These are phyloP conservation scores for Coendou prehensilis DNA, from an alignment of 2,797 vertebrate species.

Conservation along the genomic window DNA sequence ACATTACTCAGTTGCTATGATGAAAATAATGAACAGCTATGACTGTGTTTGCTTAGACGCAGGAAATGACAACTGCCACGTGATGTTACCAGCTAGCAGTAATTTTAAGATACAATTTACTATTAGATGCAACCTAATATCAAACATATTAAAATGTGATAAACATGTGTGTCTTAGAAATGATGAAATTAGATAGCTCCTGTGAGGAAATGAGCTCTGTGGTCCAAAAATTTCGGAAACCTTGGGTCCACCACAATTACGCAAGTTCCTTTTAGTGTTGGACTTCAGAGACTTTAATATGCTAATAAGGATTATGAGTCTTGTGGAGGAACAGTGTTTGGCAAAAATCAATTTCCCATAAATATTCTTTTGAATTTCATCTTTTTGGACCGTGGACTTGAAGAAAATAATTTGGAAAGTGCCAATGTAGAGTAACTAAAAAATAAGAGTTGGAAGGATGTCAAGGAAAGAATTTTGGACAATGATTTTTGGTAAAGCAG, in stretches of 20 bases:
- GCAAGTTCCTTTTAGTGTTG: constrained; percentile 53
- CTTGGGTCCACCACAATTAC: constrained; percentile 48
- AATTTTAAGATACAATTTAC: constrained; percentile 3
- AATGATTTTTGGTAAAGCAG: background rate
- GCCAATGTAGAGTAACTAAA: constrained; percentile 24
- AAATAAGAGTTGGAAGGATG: constrained; percentile 38
- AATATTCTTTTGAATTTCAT: constrained; percentile 68
- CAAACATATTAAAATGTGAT: constrained; percentile 55
- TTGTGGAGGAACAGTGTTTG: constrained; percentile 64
- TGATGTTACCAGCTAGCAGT: background rate
- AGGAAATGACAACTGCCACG: constrained; percentile 6
- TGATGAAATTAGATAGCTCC: constrained; percentile 36
- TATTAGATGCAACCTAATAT: constrained; percentile 19
- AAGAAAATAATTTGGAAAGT: constrained; percentile 64
- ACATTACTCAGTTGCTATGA: background rate
- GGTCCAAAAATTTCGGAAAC: constrained; percentile 59
- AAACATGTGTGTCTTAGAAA: background rate
- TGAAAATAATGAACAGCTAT: constrained; percentile 36
- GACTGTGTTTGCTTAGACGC: background rate
- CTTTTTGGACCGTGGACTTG: constrained; percentile 62
- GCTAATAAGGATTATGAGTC: constrained; percentile 52
- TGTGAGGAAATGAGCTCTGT: constrained; percentile 30
- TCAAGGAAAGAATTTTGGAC: constrained; percentile 50
- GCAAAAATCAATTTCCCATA: constrained; percentile 71
- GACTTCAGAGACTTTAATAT: constrained; percentile 68